Evolutionary conservation across 2,797 vertebrate species (phyloP), one percentile per base, ranked within the genome.

Genomic region (Holocentrus rufus): DNA sequence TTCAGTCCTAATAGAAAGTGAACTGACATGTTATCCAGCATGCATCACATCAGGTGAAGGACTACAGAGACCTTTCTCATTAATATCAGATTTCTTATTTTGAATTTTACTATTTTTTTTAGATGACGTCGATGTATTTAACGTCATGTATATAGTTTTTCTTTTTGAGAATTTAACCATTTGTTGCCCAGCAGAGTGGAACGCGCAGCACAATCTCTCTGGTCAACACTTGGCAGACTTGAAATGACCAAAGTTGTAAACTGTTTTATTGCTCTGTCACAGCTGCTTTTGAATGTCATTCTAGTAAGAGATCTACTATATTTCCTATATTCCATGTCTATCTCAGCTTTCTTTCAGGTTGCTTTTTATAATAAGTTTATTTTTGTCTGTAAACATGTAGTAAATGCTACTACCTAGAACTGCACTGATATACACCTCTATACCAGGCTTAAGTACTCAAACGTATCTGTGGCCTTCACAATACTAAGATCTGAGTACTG

Each of bases 71-170:
- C 50, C 25, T 22, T 67, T 20, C 9, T 67, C 39, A 55, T 44
- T 25, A 44, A 1, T 2, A 42, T 55, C 15, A 10, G 7, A 74
- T 88, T 81, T 88, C 0, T 56, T 76, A 79, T n/a, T n/a, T n/a
- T 58, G 34, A 22, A 53, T 68, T 62, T 77, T n/a, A 22, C 18
- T 42, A 7, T 10, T n/a, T 54, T 73, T 70, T 68, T 65, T 84
- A 82, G 82, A 59, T 46, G 15, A 84, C 14, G 65, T 65, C 13
- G 54, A n/a, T 66, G 36, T 39, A 18, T 34, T 22, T 34, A 15
- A 44, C 50, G 34, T 11, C 30, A 44, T 65, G 52, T 64, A 56
- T 46, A 49, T 34, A 17, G 34, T 74, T 70, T 79, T 25, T 49
- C 30, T 81, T 63, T 69, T 59, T 79, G 30, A 71, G 69, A 62